Evolutionary conservation across 2,888 invertebrate species (phyloP), one percentile per base, ranked within the genome.

Genomic region (Epinotia bilunana): DNA sequence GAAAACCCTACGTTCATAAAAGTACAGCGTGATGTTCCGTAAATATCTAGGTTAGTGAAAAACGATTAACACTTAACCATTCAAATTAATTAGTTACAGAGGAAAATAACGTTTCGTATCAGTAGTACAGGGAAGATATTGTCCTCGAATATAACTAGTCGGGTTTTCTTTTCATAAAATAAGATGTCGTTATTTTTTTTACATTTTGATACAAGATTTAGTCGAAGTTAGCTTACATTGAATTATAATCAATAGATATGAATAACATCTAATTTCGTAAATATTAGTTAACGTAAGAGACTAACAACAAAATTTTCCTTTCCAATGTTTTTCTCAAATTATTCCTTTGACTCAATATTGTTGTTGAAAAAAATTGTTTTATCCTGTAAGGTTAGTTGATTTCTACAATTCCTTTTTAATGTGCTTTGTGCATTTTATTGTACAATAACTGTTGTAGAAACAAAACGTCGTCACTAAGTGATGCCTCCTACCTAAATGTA

Each of bases 401-500:
- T 71, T 62, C 18, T 62, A 62, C 70, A 49, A 80, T 82, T 83
- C 85, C 87, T 87, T 89, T 87, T 87, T 84, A 87, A 86, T 85
- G 87, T 86, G 88, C 84, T 84, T 33, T 88, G 84, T 90, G 88
- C 88, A 90, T 91, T 91, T 89, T 90, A 84, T 88, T 90, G 55
- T 53, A 71, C 53, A 74, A 71, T n/a, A 67, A 28, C 43, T 81
- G 82, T 83, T 83, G 80, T 83, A 90, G 90, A 91, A 90, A 91
- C 91, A 91, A 91, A 91, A 91, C 67, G 64, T 90, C 64, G 62
- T 93, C 93, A 93, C 93, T 82, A 90, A 93, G 94, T 94, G 94
- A 92, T 91, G 83, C 88, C 88, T 86, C 80, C 86, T 72, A 55
- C 33, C 28, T 65, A 69, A 63, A 28, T 71, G 61, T 71, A 61